phyloP scores from a whole-genome alignment of 2,113 vertebrate species.

The Ardeotis arabs region DNA sequence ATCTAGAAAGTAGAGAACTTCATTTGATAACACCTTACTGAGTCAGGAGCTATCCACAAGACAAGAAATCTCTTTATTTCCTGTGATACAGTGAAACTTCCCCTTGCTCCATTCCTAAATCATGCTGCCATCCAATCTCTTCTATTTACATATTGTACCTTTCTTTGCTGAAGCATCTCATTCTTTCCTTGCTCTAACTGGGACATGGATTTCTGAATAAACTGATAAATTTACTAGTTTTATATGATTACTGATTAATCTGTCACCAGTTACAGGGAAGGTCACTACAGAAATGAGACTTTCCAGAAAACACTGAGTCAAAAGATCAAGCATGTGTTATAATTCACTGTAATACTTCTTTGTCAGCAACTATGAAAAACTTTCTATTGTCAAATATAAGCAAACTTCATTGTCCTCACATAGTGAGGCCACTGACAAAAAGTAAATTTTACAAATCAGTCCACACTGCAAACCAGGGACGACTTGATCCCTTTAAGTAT shows the following conservation, averaged over 20 bases:
- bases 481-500: not conserved
- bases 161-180: not conserved
- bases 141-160: not conserved
- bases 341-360: not conserved
- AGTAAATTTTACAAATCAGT: not conserved
- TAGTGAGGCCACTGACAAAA: not conserved
- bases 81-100: not conserved
- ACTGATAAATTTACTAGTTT: not conserved
- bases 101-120: not conserved
- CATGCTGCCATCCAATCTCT: not conserved
- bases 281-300: not conserved
- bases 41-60: not conserved
- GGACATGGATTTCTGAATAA: not conserved
- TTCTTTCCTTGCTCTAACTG: not conserved
- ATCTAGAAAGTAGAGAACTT: not conserved
- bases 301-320: not conserved
- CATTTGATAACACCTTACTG: not conserved
- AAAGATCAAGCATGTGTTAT: not conserved
- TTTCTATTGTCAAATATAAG: not conserved
- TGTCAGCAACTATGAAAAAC: not conserved
- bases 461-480: not conserved
- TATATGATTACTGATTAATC: not conserved
- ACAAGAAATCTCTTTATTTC: not conserved
- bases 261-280: not conserved
- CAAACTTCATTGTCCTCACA: not conserved